Base-by-base conservation (phyloP, 1,140 invertebrate genomes). In the Drosophila ambigua region DNA sequence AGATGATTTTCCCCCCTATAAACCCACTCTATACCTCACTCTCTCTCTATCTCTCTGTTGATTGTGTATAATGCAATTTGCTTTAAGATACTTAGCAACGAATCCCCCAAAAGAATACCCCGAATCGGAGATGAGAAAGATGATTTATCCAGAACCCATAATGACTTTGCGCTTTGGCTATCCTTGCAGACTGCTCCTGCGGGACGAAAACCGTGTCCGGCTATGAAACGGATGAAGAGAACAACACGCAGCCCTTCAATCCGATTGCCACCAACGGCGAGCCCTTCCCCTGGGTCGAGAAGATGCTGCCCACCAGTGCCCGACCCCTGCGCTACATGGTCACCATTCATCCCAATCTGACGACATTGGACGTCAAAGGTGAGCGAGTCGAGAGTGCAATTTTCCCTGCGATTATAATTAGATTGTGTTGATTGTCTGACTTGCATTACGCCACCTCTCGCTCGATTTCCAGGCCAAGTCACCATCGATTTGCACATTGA, bases 261-360 rank as follows among this genome's bases (percentile, higher is more conserved):
- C 95, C 95, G 45, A 94, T 95, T 79, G 95, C 97, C 26, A 96
- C 95, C 41, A 95, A 95, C 75, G 95, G 95, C 7, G 93, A 97
- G 92, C 93, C 95, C 41, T 99, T 98, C 91, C 98, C 98, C 31
- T 99, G 98, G 97, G 95, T 97, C 65, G 94, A 96, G 81, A 94
- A 97, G 65, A 94, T 97, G 59, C 93, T 99, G 73, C 98, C 98
- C 5, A 94, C 93, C 41, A 95, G 95, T 87, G 94, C 96, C 23
- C 94, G 95, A 84, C 98, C 98, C 24, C 93, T 95, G 68, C 94
- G 96, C 69, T 99, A 99, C 91, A 96, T 96, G 83, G 94, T 99
- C 24, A 96, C 95, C 87, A 95, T 99, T 61, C 97, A 98, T 93
- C 98, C 98, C 49, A 98, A 99, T 93, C 93, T 99, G 20, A 98